phyloP scores from a whole-genome alignment of 2,888 invertebrate species.

The Eristalinus sepulchralis region DNA sequence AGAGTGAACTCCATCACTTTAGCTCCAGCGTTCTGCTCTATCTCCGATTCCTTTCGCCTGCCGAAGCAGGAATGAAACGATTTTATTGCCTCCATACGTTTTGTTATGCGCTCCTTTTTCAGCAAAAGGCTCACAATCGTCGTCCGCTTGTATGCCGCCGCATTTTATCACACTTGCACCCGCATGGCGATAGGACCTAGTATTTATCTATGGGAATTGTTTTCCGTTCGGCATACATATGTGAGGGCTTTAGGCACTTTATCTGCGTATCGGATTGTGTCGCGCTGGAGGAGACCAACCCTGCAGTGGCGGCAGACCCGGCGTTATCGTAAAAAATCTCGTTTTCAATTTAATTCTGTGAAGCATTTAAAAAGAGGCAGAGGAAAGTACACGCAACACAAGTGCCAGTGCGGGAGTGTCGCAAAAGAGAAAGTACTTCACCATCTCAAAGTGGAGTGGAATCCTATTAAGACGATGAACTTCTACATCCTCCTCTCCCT shows the following conservation, averaged over 20 bases:
- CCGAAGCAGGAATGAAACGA: not conserved
- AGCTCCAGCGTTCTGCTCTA: not conserved
- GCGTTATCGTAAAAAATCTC: constrained; percentile 37
- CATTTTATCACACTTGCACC: constrained; percentile 1
- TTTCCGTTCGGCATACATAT: not conserved
- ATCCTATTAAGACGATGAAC: constrained; percentile 56
- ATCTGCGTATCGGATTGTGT: too few species aligned
- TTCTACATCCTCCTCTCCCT: not conserved
- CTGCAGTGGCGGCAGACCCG: constrained; percentile 1
- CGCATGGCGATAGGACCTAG: constrained; percentile 1
- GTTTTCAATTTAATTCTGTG: constrained; percentile 61
- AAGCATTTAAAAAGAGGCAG: constrained; percentile 29
- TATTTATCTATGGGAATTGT: constrained; percentile 40
- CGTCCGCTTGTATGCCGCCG: constrained; percentile 8
- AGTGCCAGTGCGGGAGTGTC: not conserved
- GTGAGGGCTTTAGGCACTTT: not conserved
- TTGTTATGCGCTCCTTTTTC: constrained; percentile 27
- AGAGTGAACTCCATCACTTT: constrained; percentile 38
- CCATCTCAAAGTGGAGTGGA: constrained; percentile 40
- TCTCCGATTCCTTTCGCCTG: not conserved
- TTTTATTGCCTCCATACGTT: constrained; percentile 58
- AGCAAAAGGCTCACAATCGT: constrained; percentile 24
- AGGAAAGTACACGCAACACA: too few species aligned
- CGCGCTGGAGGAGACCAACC: not conserved
- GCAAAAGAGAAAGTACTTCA: constrained; percentile 20